A percentile compares a stretch with the other conserved stretches of the same genome.
Evolutionary conservation across 2,113 vertebrate species (phyloP).

Genomic region (chimpanzee (Pan troglodytes)): NHGRI_mPanTro3-v2.1_pri NC_072402.2:103125001-103125500

Average conservation of each 20-base stretch:
- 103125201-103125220: slow-evolving; percentile 60
- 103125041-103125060: background rate
- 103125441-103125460: background rate
- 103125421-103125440: slow-evolving; percentile 13
- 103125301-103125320: slow-evolving; percentile 17
- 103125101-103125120: slow-evolving; percentile 16
- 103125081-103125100: background rate
- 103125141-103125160: background rate
- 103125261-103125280: slow-evolving; percentile 5
- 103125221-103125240: slow-evolving; percentile 28
- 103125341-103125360: background rate
- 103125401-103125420: slow-evolving; percentile 8
- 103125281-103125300: background rate
- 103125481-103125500: background rate
- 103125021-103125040: background rate
- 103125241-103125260: background rate
- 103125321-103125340: background rate
- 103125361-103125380: background rate
- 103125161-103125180: background rate
- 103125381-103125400: slow-evolving; percentile 6
- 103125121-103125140: slow-evolving; percentile 16
- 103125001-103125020: background rate
- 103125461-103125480: background rate
- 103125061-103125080: background rate
- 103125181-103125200: slow-evolving; percentile 5